phyloP scores from a whole-genome alignment of 35 echinoderm and acorn worm genomes.

The Heliocidaris erythrogramma region DNA sequence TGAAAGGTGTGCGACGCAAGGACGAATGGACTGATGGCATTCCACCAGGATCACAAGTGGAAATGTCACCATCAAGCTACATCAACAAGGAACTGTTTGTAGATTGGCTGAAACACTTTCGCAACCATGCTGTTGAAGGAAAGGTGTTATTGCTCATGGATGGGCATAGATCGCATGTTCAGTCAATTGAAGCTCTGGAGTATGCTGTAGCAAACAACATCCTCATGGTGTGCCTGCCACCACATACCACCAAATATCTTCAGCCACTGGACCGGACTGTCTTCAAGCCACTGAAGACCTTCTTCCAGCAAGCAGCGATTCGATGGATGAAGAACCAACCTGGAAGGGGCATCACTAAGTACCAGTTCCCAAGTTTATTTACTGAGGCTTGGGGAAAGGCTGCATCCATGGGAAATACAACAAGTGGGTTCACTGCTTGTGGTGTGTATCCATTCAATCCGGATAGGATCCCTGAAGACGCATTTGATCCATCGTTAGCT shows the following conservation, averaged over 20 bases:
- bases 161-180: constrained; percentile 52
- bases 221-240: constrained; percentile 54
- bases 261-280: constrained; percentile 59
- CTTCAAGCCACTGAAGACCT: constrained; percentile 52
- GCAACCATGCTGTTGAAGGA: constrained; percentile 11
- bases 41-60: constrained; percentile 55
- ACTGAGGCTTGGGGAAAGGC: constrained; percentile 58
- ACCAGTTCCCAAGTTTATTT: constrained; percentile 57
- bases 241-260: constrained; percentile 58
- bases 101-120: constrained; percentile 56
- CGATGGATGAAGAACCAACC: constrained; percentile 40
- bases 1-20: constrained; percentile 54
- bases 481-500: constrained; percentile 21
- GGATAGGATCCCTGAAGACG: constrained; percentile 55
- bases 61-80: constrained; percentile 48
- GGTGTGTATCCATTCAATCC: constrained; percentile 68
- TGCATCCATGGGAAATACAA: constrained; percentile 54
- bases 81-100: constrained; percentile 58
- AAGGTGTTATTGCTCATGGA: constrained; percentile 54
- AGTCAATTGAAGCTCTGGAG: constrained; percentile 1
- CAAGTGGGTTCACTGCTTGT: constrained; percentile 45
- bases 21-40: constrained; percentile 48
- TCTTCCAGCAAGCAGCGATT: constrained; percentile 58
- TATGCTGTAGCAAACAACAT: constrained; percentile 48
- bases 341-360: constrained; percentile 50